A percentile compares a stretch with the other conserved stretches of the same genome.
These are phyloP conservation scores for Hyperoplus lanceolatus DNA, from an alignment of 2,797 vertebrate genomes.

Conservation along the genomic window DNA sequence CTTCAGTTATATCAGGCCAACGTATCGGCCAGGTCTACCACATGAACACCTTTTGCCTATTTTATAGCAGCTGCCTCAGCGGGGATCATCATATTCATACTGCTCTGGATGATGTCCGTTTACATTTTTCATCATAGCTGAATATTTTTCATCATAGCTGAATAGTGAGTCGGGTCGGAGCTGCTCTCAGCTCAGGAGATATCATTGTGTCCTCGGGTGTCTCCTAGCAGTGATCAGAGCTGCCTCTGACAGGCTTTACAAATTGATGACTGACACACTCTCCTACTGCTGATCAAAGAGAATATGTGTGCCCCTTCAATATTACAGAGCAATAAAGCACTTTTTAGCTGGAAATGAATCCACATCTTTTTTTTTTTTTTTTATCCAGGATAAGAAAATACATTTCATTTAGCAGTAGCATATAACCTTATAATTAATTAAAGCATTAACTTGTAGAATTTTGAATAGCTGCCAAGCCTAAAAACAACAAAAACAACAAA, in stretches of 20 bases:
- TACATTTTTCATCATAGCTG: slow-evolving; percentile 53
- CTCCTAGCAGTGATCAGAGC: neutral
- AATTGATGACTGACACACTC: slow-evolving; percentile 1
- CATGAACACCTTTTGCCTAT: slow-evolving; percentile 48
- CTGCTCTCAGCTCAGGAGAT: slow-evolving; percentile 28
- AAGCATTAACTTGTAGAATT: no score
- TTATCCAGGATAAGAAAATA: no score
- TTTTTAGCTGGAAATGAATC: neutral
- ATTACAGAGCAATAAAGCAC: neutral
- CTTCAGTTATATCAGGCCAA: slow-evolving; percentile 52
- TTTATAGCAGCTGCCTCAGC: slow-evolving; percentile 25
- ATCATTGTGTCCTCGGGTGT: slow-evolving; percentile 2
- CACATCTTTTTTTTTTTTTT: neutral
- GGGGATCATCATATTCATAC: slow-evolving; percentile 43
- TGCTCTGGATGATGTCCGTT: slow-evolving; percentile 30
- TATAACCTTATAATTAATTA: no score
- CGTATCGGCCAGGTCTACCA: slow-evolving; percentile 32
- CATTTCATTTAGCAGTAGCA: no score
- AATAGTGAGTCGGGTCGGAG: slow-evolving; percentile 45
- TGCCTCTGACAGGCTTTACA: slow-evolving; percentile 17
- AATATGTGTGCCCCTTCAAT: neutral
- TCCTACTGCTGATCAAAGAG: neutral
- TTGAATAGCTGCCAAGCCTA: no score
- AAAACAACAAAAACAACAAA: no score
- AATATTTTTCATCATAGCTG: slow-evolving; percentile 54